These are phyloP conservation scores for Bambusicola thoracicus DNA, from an alignment of 2,113 vertebrate species.

Conservation along the genomic window DNA sequence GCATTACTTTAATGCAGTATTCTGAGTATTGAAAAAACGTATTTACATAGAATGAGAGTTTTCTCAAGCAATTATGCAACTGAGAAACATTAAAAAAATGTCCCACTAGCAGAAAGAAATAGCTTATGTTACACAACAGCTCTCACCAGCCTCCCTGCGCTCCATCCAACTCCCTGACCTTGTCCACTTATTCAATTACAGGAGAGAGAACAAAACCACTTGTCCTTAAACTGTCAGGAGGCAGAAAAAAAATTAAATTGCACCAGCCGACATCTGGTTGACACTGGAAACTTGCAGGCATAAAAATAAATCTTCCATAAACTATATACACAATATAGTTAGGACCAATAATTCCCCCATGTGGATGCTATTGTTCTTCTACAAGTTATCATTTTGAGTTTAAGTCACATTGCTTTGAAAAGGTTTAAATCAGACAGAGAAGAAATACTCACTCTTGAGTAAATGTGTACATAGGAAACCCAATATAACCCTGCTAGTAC, in stretches of 20 bases:
- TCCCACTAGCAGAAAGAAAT: neutral
- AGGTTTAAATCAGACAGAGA: neutral
- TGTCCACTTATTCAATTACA: neutral
- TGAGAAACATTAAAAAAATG: neutral
- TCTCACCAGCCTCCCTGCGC: neutral
- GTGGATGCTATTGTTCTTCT: neutral
- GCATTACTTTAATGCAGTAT: neutral
- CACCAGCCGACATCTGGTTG: slow-evolving; percentile 17
- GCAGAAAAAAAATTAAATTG: neutral
- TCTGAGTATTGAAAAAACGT: neutral
- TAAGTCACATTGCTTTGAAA: neutral
- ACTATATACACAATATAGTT: neutral
- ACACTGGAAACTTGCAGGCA: neutral
- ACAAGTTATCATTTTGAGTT: neutral
- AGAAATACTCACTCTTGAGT: neutral
- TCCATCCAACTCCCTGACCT: neutral
- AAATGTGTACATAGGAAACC: neutral
- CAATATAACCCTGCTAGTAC: neutral
- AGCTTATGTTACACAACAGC: slow-evolving; percentile 2
- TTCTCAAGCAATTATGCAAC: neutral
- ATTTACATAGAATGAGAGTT: neutral
- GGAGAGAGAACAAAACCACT: slow-evolving; percentile 13
- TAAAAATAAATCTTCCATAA: slow-evolving; percentile 34
- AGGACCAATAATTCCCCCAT: neutral
- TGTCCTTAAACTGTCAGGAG: neutral